Base-by-base conservation (phyloP, 2,797 vertebrate genomes). In the Acanthiza pusilla region DNA sequence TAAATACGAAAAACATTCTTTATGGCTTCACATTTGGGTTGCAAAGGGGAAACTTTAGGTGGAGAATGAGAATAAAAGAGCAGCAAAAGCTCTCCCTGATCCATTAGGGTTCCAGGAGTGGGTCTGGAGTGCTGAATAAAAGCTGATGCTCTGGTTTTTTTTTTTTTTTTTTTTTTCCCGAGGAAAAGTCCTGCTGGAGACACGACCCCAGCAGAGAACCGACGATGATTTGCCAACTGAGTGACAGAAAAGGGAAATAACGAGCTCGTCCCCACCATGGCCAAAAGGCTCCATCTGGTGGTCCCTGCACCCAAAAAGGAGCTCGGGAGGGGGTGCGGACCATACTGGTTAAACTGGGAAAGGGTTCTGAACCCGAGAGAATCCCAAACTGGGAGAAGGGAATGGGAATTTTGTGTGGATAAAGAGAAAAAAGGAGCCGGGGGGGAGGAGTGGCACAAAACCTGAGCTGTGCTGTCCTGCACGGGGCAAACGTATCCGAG, bases 251-350 rank as follows among this genome's bases (percentile, higher is more conserved):
- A 50, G 29, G 66, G 77, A 89, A 73, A 36, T 13, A 48, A 67
- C 2, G 19, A 73, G 30, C 32, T 87, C 14, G 6, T 40, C 26
- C 34, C 61, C 75, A 9, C 21, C 0, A 5, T 4, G 89, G 92
- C 91, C 83, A 45, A 77, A 78, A 95, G 93, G 89, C 95, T 96
- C 96, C 95, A 96, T 78, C 94, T 96, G 94, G 88, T 90, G 95
- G 95, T 50, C 76, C 42, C 43, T 43, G 61, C 68, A 75, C 70
- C 87, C 79, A 36, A 88, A 73, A 70, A 85, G 20, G 65, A 51
- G 90, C 76, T 13, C 26, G 82, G 72, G 30, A 27, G 47, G n/a
- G n/a, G n/a, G 23, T 10, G 16, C 16, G 30, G 58, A 3, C 13
- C n/a, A 5, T 5, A 2, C 27, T 50, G 81, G 50, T 67, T 27